Evolutionary conservation across 2,113 vertebrate genomes (phyloP).

Genomic region (Xenopus laevis): DNA sequence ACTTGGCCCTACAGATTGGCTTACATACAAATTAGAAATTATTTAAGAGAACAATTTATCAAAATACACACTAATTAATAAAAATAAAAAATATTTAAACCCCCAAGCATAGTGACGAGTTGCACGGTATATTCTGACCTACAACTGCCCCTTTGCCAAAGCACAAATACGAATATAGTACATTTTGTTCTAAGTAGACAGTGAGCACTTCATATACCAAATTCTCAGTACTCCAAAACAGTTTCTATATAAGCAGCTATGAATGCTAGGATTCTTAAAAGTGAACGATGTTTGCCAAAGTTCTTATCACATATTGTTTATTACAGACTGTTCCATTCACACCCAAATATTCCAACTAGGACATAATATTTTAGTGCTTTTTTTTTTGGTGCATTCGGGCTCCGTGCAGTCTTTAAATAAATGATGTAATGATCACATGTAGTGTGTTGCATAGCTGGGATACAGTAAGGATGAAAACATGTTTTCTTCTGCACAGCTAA

Average conservation of each 20-base stretch:
- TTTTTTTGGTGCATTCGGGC: background rate
- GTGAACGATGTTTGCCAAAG: background rate
- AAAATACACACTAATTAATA: too few species aligned
- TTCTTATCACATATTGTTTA: background rate
- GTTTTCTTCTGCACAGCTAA: conserved; percentile 8
- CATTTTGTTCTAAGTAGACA: background rate
- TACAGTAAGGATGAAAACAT: conserved; percentile 25
- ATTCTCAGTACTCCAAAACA: background rate
- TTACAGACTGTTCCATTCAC: background rate
- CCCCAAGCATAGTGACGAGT: too few species aligned
- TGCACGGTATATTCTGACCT: too few species aligned
- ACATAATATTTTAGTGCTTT: conserved; percentile 32
- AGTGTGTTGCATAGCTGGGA: background rate
- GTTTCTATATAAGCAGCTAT: background rate
- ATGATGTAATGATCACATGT: background rate
- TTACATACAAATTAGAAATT: too few species aligned
- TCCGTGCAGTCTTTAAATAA: conserved; percentile 16
- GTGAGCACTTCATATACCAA: background rate
- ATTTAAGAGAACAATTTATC: too few species aligned
- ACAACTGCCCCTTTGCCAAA: too few species aligned
- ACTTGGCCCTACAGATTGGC: too few species aligned
- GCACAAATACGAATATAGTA: background rate
- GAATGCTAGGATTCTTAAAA: background rate
- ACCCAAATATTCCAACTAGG: background rate
- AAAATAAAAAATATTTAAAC: too few species aligned